A percentile compares a stretch with the other conserved stretches of the same genome.
Conservation (phyloP, 2,797 vertebrate genomes). For the Discoglossus pictus region DNA sequence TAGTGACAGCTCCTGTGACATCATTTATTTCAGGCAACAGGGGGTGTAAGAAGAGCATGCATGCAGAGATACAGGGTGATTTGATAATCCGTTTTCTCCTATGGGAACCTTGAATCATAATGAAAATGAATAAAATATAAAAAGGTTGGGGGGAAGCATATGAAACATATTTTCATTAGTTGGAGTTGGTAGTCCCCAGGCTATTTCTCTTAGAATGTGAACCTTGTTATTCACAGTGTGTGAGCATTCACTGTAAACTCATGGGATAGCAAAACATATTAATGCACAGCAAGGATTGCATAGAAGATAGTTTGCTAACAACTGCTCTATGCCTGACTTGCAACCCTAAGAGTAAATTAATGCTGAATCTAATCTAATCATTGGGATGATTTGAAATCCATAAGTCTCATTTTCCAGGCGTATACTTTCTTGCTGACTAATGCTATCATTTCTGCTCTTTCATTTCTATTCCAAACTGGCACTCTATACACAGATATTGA, state of each 20-base stretch:
- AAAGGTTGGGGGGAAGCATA: conserved; percentile 55
- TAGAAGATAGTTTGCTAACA: conserved; percentile 63
- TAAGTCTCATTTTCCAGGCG: conserved; percentile 18
- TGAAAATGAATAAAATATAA: conserved; percentile 50
- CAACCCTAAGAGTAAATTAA: conserved; percentile 62
- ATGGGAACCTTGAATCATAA: conserved; percentile 48
- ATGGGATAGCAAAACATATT: conserved; percentile 59
- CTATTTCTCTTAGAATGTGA: conserved; percentile 62
- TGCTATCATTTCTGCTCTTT: conserved; percentile 4
- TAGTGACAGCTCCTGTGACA: conserved; percentile 33
- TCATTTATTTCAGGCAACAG: conserved; percentile 32
- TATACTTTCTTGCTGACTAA: neutral
- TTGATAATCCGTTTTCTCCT: conserved; percentile 41
- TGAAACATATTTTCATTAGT: conserved; percentile 70
- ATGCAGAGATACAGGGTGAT: conserved; percentile 46
- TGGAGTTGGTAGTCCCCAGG: conserved; percentile 62
- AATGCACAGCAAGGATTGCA: conserved; percentile 61
- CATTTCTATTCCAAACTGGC: too few relatives aligned
- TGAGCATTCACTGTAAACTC: conserved; percentile 63
- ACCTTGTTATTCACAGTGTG: conserved; percentile 69
- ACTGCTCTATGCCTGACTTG: conserved; percentile 61
- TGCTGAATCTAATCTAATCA: conserved; percentile 31
- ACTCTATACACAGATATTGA: too few relatives aligned
- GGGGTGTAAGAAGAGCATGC: conserved; percentile 22
- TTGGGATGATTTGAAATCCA: conserved; percentile 31